Evolutionary conservation across 2,113 vertebrate species (phyloP).

Genomic region (Rynchops niger): DNA sequence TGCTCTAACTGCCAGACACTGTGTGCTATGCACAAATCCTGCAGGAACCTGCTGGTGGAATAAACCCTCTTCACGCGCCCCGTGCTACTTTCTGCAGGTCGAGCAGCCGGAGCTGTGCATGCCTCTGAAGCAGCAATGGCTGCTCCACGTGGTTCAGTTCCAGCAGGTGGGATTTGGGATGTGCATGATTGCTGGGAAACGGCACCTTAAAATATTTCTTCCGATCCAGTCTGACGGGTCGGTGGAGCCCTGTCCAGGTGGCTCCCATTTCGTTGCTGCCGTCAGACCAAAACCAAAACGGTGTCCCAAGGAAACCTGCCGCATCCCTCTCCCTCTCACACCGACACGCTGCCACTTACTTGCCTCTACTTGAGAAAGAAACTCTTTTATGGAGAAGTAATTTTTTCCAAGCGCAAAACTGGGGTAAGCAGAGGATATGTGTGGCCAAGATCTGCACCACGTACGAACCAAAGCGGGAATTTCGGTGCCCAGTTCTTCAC

Average conservation of each 20-base stretch:
- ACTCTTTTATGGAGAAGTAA: neutral
- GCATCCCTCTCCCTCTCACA: neutral
- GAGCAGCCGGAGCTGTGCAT: neutral
- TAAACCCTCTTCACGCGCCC: neutral
- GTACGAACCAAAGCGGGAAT: neutral
- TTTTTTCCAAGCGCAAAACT: neutral
- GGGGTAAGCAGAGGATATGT: neutral
- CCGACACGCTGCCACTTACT: neutral
- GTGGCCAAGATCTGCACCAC: neutral
- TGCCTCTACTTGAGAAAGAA: neutral
- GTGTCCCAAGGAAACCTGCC: neutral
- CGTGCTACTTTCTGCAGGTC: neutral
- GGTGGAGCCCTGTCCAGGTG: neutral
- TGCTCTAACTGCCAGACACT: neutral
- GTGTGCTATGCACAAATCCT: neutral
- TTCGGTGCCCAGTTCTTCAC: neutral
- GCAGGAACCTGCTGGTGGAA: neutral
- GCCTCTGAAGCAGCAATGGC: neutral
- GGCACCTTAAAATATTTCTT: neutral
- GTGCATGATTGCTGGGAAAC: neutral
- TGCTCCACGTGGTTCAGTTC: neutral
- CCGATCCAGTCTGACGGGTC: neutral
- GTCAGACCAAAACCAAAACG: neutral
- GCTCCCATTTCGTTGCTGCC: neutral
- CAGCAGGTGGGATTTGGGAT: neutral